Base-by-base conservation (phyloP, 1,140 invertebrate species). In the Cherax destructor region DNA sequence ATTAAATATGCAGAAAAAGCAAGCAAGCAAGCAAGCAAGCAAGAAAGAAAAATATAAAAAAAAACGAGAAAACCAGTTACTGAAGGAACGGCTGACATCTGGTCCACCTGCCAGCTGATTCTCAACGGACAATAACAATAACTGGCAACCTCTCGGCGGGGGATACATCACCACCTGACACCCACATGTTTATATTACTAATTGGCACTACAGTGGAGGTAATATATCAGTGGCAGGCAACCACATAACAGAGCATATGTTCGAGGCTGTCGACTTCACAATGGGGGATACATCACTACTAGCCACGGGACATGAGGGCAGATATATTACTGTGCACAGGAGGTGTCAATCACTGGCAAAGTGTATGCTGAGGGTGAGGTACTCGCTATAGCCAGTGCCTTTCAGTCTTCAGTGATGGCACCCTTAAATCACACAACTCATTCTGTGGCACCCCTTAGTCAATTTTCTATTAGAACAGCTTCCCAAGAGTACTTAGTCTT, bases 151-250 rank as follows among this genome's bases (percentile, higher is more conserved):
- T 16, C 13, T 5, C 61, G 61, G 61, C 61, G 61, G 61, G 13
- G 18, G 61, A 65, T 65, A 65, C 18, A 65, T 65, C 61, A 65
- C 61, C 13, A 16, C 4, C 13, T 21, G 61, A 18, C 61, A 65
- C 61, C 13, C 61, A 65, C 61, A 65, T 65, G 61, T 65, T 65
- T 65, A 65, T 65, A 65, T 65, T 65, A 65, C 61, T 65, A 65
- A 65, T 65, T 65, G 61, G 61, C 18, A 16, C 69, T n/a, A 74
- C 69, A 74, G 24, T 74, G 69, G 24, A 30, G 69, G 69, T 4
- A 21, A 74, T 74, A 65, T 74, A 10, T 30, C n/a, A 30, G n/a
- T 74, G 6, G 18, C n/a, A 24, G 69, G 69, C 7, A 74, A 74
- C 69, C 24, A 74, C 69, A 74, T 24, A 24, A 74, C 69, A 74